phyloP scores from a whole-genome alignment of 1,140 invertebrate genomes.

The Nymphalis io region DNA sequence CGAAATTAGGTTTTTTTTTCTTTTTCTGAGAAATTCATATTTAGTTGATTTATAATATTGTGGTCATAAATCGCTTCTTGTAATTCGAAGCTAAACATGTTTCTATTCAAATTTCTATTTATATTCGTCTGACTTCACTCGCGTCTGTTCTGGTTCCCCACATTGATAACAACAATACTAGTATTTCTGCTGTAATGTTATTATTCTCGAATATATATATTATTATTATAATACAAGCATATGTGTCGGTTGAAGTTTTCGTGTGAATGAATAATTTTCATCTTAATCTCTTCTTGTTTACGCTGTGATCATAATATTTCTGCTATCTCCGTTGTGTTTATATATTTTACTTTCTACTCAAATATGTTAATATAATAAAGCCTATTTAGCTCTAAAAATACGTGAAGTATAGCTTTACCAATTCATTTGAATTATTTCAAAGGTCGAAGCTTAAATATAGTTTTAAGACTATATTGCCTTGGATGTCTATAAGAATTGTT shows the following conservation, averaged over 20 bases:
- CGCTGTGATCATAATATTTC: no score
- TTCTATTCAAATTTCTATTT: slow-evolving; percentile 60
- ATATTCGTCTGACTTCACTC: slow-evolving; percentile 64
- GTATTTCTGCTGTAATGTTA: background rate
- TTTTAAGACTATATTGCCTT: no score
- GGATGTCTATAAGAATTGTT: no score
- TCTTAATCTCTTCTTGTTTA: no score
- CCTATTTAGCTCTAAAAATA: no score
- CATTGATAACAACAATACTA: slow-evolving; percentile 14
- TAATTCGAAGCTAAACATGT: slow-evolving; percentile 52
- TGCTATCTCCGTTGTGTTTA: no score
- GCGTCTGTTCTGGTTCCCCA: slow-evolving; percentile 28
- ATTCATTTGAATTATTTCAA: no score
- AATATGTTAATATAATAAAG: no score
- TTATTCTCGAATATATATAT: background rate
- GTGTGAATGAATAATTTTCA: no score
- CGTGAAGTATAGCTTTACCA: no score
- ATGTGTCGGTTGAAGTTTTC: background rate
- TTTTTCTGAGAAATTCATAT: background rate
- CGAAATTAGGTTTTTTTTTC: background rate
- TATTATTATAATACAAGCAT: background rate
- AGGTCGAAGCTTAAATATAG: no score
- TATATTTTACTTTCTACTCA: no score
- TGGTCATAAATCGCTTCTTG: slow-evolving; percentile 45
- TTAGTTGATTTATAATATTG: slow-evolving; percentile 1